Evolutionary conservation across 30 jellyfish, hydroid and myxozoan species (phyloP).

Genomic region (Pelagia noctiluca): DNA sequence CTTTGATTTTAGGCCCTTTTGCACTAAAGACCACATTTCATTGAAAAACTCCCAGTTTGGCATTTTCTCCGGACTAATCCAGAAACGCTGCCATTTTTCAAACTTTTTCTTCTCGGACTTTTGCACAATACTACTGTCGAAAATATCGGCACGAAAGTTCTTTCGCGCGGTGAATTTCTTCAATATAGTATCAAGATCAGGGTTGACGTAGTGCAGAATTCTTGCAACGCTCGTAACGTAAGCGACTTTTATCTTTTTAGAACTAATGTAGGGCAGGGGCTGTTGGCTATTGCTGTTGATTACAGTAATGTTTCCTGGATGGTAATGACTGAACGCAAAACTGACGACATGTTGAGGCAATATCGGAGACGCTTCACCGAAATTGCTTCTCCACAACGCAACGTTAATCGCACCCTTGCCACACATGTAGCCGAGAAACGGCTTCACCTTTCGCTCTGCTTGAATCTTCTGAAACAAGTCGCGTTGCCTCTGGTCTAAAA

Average conservation of each 20-base stretch:
- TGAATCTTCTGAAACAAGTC: constrained; percentile 24
- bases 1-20: neutral
- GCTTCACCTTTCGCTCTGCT: constrained; percentile 29
- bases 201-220: constrained; percentile 65
- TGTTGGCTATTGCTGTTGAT: constrained; percentile 15
- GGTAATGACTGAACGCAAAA: constrained; percentile 54
- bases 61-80: constrained; percentile 50
- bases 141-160: constrained; percentile 25
- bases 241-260: constrained; percentile 51
- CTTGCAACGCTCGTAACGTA: constrained; percentile 35
- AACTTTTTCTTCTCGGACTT: constrained; percentile 8
- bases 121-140: constrained; percentile 26
- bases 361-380: constrained; percentile 45
- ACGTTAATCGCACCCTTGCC: constrained; percentile 72
- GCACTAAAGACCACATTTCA: constrained; percentile 61
- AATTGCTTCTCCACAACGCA: constrained; percentile 40
- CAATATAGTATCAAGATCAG: constrained; percentile 58
- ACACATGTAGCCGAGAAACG: constrained; percentile 70
- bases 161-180: constrained; percentile 51
- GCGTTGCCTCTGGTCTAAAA: neutral
- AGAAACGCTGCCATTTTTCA: constrained; percentile 5
- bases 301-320: constrained; percentile 62
- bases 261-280: constrained; percentile 44
- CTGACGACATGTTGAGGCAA: constrained; percentile 69
- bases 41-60: constrained; percentile 57